Percentiles rank a stretch among this genome's conserved stretches.
Conservation (phyloP, 1,140 invertebrate species). For the Meloidogyne hapla region DNA sequence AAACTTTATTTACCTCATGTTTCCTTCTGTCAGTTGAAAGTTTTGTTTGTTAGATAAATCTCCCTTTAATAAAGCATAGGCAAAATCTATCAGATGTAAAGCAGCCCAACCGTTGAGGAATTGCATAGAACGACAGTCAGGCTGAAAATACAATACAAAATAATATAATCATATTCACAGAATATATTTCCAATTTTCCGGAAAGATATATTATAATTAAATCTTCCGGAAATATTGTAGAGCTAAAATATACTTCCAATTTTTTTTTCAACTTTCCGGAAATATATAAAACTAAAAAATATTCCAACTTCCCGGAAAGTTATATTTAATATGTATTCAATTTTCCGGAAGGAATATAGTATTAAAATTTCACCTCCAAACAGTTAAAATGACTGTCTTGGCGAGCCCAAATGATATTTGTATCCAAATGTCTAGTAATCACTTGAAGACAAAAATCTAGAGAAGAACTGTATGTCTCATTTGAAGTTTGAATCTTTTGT, state of each 20-base stretch:
- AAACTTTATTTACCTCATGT: conserved; percentile 4
- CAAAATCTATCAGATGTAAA: conserved; percentile 50
- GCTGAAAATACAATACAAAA: conserved; percentile 18
- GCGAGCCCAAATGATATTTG: conserved; percentile 35
- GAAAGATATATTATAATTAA: neutral
- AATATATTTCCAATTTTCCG: no score
- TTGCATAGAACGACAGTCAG: conserved; percentile 12
- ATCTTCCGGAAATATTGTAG: neutral
- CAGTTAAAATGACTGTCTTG: conserved; percentile 23
- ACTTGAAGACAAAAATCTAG: conserved; percentile 31
- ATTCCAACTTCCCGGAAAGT: no score
- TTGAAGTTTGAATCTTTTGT: neutral
- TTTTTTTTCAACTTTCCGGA: neutral
- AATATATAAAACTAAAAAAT: neutral
- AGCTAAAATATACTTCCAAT: no score
- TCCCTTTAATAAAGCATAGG: conserved; percentile 37
- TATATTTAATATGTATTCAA: no score
- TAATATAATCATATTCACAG: neutral
- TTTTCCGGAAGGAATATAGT: neutral
- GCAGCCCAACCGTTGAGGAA: conserved; percentile 38
- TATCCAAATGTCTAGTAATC: conserved; percentile 21
- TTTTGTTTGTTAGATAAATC: conserved; percentile 33
- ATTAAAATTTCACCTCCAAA: conserved; percentile 19
- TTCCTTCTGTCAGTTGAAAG: conserved; percentile 36
- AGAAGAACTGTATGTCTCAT: neutral